Base-by-base conservation (phyloP, 2,113 vertebrate species). In the Thamnaconus septentrionalis region DNA sequence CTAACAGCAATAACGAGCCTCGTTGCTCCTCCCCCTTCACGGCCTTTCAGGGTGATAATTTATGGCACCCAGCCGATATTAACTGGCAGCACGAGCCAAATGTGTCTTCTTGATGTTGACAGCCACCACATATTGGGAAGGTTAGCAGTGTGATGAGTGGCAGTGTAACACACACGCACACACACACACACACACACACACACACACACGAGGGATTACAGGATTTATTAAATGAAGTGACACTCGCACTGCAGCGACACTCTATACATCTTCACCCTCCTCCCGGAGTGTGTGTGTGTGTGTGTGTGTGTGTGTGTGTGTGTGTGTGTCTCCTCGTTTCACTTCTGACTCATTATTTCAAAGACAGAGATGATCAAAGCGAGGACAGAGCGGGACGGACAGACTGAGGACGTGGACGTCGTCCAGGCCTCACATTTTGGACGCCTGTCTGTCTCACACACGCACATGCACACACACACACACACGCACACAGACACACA, bases 291-390 rank as follows among this genome's bases (percentile, higher is more conserved):
- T 59, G 64, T 18, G 58, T 56, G 41, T 54, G 61, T 60, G 41
- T 52, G 57, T 61, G 65, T 57, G 59, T 71, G 48, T 53, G 39
- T 56, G 49, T 80, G 74, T 64, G 81, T 6, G 46, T 41, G 8
- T 69, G 9, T 53, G 57, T n/a, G n/a, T n/a, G n/a, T n/a, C n/a
- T n/a, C 67, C 31, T 0, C 50, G 54, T n/a, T 71, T 71, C 53
- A 44, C 6, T 49, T 79, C 69, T 78, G 85, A 83, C 63, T 87
- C 78, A n/a, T n/a, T n/a, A 84, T 49, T 61, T 54, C 72, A 71
- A 74, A 80, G 63, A 74, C 50, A 12, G 64, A 63, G 18, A 53
- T 83, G 83, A 87, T 86, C 80, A 87, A 87, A 86, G 82, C 63
- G 12, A 48, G 57, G 66, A 63, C 69, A 47, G 66, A 87, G 49